phyloP scores from a whole-genome alignment of 1,140 invertebrate species.

The Nasonia vitripennis region DNA sequence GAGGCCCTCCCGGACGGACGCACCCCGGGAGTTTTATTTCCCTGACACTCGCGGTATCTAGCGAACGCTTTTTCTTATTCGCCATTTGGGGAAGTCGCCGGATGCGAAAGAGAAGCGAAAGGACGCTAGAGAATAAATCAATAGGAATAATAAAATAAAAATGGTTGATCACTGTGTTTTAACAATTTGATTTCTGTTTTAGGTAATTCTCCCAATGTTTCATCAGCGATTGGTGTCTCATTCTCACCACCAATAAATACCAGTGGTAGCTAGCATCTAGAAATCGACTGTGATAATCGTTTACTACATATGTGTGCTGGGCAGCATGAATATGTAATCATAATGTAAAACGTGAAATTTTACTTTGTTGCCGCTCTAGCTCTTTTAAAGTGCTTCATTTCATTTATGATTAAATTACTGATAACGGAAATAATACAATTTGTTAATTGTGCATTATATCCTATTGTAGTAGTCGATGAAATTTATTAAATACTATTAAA shows the following conservation, averaged over 20 bases:
- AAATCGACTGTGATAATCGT: constrained; percentile 74
- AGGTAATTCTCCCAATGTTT: constrained; percentile 71
- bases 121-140: neutral
- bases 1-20: neutral
- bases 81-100: neutral
- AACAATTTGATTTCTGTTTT: constrained; percentile 50
- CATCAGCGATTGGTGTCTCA: constrained; percentile 71
- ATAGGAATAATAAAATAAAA: neutral
- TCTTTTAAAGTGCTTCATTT: constrained; percentile 37
- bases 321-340: constrained; percentile 70
- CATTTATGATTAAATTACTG: constrained; percentile 2
- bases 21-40: neutral
- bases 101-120: neutral
- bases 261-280: constrained; percentile 74
- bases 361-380: constrained; percentile 19
- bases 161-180: too few relatives aligned
- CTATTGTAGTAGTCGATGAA: constrained; percentile 20
- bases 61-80: neutral
- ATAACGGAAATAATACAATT: constrained; percentile 11
- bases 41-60: neutral
- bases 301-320: constrained; percentile 65
- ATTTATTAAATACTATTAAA: constrained; percentile 15
- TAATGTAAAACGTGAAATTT: constrained; percentile 62
- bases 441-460: neutral
- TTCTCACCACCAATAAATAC: constrained; percentile 73